phyloP scores from a whole-genome alignment of 2,797 vertebrate genomes.

The Sebastes cheni region DNA sequence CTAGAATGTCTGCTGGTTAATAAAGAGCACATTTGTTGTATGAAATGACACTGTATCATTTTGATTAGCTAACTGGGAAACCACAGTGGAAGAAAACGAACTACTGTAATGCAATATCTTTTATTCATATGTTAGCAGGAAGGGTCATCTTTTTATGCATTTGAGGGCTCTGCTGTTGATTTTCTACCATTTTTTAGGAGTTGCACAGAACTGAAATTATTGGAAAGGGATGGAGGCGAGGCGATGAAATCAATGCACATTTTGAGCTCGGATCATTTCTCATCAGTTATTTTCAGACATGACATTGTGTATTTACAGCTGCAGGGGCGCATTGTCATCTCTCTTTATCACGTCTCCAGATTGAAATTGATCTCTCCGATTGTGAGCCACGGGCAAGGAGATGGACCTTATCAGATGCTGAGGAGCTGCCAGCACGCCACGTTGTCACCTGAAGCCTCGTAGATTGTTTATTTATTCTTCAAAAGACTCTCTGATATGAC shows the following conservation, averaged over 20 bases:
- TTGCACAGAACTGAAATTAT: conserved; percentile 29
- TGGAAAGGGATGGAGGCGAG: conserved; percentile 27
- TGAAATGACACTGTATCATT: conserved; percentile 62
- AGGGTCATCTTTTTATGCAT: conserved; percentile 28
- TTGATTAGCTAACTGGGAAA: conserved; percentile 55
- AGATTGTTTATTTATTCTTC: conserved; percentile 76
- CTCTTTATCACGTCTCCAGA: conserved; percentile 81
- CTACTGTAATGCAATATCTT: conserved; percentile 47
- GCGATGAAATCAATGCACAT: conserved; percentile 70
- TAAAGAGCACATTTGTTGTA: conserved; percentile 65
- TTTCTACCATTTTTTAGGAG: not conserved
- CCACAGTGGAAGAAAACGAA: conserved; percentile 36
- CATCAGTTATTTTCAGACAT: conserved; percentile 74
- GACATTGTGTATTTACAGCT: conserved; percentile 77
- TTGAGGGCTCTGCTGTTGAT: conserved; percentile 18
- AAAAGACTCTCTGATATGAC: conserved; percentile 72
- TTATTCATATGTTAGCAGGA: conserved; percentile 38
- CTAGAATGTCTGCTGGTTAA: conserved; percentile 56
- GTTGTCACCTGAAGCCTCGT: conserved; percentile 74
- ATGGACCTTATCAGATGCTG: conserved; percentile 78
- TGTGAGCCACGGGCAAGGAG: conserved; percentile 71
- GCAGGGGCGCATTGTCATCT: conserved; percentile 69
- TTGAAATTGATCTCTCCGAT: conserved; percentile 84
- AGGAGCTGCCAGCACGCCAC: conserved; percentile 59
- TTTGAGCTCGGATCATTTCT: conserved; percentile 69